Evolutionary conservation across 1,140 invertebrate species (phyloP).

Genomic region (Saxidomus purpurata): DNA sequence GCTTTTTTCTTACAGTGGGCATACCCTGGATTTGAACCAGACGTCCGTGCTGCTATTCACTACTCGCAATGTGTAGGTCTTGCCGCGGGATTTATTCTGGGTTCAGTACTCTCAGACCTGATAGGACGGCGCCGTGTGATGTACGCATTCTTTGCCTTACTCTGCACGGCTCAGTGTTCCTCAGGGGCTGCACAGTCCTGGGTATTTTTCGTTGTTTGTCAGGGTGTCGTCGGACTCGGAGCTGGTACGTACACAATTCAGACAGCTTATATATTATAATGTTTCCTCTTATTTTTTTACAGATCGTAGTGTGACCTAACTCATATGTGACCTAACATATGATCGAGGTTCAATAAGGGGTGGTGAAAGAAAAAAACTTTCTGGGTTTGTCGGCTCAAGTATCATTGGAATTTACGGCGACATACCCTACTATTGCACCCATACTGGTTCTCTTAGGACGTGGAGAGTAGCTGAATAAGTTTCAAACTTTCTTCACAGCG

Average conservation of each 20-base stretch:
- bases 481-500: too few relatives aligned
- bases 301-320: too few relatives aligned
- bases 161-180: slow-evolving; percentile 23
- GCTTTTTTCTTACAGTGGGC: slow-evolving; percentile 55
- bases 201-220: slow-evolving; percentile 40
- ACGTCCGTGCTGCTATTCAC: neutral
- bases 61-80: slow-evolving; percentile 48
- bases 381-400: too few relatives aligned
- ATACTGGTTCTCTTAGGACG: too few relatives aligned
- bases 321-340: too few relatives aligned
- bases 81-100: slow-evolving; percentile 23
- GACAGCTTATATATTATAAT: neutral
- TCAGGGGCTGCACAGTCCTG: neutral
- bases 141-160: slow-evolving; percentile 14
- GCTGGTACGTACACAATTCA: slow-evolving; percentile 20
- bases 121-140: slow-evolving; percentile 35
- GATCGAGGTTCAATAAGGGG: too few relatives aligned
- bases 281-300: neutral
- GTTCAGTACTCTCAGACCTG: slow-evolving; percentile 35
- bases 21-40: neutral
- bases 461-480: too few relatives aligned
- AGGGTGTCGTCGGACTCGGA: slow-evolving; percentile 19
- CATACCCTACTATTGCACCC: too few relatives aligned
- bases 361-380: too few relatives aligned
- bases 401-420: too few relatives aligned